Percentiles rank a stretch among this genome's conserved stretches.
phyloP scores from a whole-genome alignment of 1,140 invertebrate genomes.

The Holotrichia oblita region DNA sequence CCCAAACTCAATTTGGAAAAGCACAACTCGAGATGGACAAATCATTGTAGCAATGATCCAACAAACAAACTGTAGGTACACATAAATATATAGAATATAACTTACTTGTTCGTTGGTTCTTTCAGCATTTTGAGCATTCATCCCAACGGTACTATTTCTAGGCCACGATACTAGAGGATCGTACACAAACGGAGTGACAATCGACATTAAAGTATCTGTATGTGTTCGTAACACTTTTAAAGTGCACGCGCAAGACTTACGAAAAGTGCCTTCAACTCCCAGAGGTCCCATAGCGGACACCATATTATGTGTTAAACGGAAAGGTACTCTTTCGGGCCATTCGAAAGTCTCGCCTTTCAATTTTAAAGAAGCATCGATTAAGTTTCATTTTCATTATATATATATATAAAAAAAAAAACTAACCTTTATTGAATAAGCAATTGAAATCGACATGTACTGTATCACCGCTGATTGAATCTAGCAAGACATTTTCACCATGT shows the following conservation, averaged over 20 bases:
- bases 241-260: slow-evolving; percentile 91
- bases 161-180: slow-evolving; percentile 93
- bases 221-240: slow-evolving; percentile 84
- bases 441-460: slow-evolving; percentile 98
- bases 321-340: slow-evolving; percentile 94
- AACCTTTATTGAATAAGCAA: slow-evolving; percentile 92
- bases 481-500: slow-evolving; percentile 96
- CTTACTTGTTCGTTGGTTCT: slow-evolving; percentile 78
- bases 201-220: slow-evolving; percentile 86
- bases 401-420: slow-evolving; percentile 44
- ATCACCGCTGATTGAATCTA: slow-evolving; percentile 92
- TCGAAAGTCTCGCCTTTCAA: slow-evolving; percentile 80
- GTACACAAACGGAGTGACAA: slow-evolving; percentile 94
- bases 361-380: slow-evolving; percentile 52
- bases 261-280: slow-evolving; percentile 90
- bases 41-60: too few species aligned
- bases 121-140: slow-evolving; percentile 61
- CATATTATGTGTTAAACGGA: slow-evolving; percentile 97
- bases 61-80: too few species aligned
- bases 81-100: slow-evolving; percentile 16
- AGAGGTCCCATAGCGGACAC: slow-evolving; percentile 93
- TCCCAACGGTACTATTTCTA: slow-evolving; percentile 61
- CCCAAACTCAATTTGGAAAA: too few species aligned
- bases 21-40: too few species aligned
- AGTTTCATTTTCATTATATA: slow-evolving; percentile 35